Base-by-base conservation (phyloP, 2,888 invertebrate genomes). In the Octonoba sinensis region DNA sequence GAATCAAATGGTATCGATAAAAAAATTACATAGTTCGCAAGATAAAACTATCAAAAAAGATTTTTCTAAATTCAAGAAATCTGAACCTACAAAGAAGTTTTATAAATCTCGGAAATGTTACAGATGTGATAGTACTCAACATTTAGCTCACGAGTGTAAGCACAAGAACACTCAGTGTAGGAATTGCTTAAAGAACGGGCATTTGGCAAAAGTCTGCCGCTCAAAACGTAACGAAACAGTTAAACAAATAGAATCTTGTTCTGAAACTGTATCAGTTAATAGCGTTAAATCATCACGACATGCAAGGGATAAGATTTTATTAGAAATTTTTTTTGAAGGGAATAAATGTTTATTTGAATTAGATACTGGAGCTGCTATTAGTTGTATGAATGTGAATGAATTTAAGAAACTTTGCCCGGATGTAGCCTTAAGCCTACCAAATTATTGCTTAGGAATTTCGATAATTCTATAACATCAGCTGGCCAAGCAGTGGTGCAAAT, bases 191-290 rank as follows among this genome's bases (percentile, higher is more conserved):
- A 71, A 71, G 71, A 71, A 71, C 71, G 71, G 71, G 60, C 71
- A 71, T 71, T 71, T 71, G 71, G 71, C 71, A 71, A 71, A 71
- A 71, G 71, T 71, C 71, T 71, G 59, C 71, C 71, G 59, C 60
- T 71, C 71, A 71, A 71, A 71, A 71, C 71, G 71, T 71, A 71
- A 71, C 71, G 60, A 71, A 71, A 71, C 71, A 71, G 71, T 71
- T 71, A 71, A 71, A 71, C 71, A 71, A 71, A 71, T 71, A 71
- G 71, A 71, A 71, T 71, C 71, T 71, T 71, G 71, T 71, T 71
- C 49, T 71, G 71, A 71, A 71, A 71, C 71, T 71, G 71, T 71
- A 71, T 60, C 71, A 71, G 60, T 71, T 71, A 71, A 71, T 71
- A 71, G 71, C 71, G 47, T 71, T 71, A 71, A 71, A 71, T 71